Evolutionary conservation across 2,888 invertebrate genomes (phyloP).

Genomic region (Aleiodes testaceus): DNA sequence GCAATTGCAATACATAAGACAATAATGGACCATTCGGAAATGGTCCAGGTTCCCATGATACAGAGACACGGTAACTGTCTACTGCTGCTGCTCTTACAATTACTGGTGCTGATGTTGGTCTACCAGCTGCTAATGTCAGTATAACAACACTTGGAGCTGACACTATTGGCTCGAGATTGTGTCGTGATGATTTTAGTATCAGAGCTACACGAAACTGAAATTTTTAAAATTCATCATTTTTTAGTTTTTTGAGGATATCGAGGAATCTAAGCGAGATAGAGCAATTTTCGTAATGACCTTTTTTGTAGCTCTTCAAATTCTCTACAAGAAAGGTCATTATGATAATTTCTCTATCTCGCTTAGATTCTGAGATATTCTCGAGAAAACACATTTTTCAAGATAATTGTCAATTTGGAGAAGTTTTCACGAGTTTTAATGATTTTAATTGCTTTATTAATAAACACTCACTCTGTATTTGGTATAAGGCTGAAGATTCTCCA

Average conservation of each 20-base stretch:
- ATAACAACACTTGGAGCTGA: constrained; percentile 86
- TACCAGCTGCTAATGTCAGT: constrained; percentile 82
- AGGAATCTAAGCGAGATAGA: too few relatives aligned
- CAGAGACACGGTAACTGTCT: constrained; percentile 87
- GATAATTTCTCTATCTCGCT: too few relatives aligned
- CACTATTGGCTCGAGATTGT: constrained; percentile 80
- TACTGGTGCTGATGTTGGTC: constrained; percentile 84
- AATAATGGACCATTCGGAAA: constrained; percentile 91
- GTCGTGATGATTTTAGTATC: constrained; percentile 79
- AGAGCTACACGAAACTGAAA: constrained; percentile 91
- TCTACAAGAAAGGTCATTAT: too few relatives aligned
- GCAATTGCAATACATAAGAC: constrained; percentile 86
- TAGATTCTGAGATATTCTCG: too few relatives aligned
- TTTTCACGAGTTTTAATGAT: neutral
- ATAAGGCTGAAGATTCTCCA: constrained; percentile 88
- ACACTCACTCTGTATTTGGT: constrained; percentile 88
- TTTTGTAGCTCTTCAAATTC: too few relatives aligned
- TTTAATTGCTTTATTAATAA: constrained; percentile 53
- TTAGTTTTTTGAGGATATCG: too few relatives aligned
- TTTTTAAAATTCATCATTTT: constrained; percentile 39
- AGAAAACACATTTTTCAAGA: too few relatives aligned
- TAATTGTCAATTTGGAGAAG: too few relatives aligned
- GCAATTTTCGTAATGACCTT: too few relatives aligned
- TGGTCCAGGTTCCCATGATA: constrained; percentile 91
- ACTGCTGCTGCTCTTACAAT: constrained; percentile 85